Evolutionary conservation across 2,113 vertebrate genomes (phyloP).

Genomic region (Silurus glanis): DNA sequence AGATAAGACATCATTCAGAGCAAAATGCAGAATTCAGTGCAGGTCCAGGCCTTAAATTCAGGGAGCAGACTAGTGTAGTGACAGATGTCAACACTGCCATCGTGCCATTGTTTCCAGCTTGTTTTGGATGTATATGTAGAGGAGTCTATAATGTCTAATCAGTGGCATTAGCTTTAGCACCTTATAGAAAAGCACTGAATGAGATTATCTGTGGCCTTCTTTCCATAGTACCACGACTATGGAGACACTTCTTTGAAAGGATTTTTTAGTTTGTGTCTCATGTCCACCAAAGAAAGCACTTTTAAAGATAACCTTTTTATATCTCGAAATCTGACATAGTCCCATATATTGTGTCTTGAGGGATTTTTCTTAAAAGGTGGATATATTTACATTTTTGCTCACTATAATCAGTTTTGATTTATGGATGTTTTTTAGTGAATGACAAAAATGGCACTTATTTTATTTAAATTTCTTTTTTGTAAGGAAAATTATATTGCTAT

Average conservation of each 20-base stretch:
- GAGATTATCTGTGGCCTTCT: constrained; percentile 58
- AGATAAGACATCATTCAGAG: neutral
- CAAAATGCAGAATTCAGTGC: constrained; percentile 19
- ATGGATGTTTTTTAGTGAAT: constrained; percentile 36
- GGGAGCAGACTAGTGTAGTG: constrained; percentile 36
- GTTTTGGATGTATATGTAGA: constrained; percentile 61
- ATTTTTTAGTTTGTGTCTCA: constrained; percentile 14
- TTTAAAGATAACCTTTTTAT: constrained; percentile 25
- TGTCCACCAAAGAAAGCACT: constrained; percentile 46
- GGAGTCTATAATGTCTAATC: constrained; percentile 49
- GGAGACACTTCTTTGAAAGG: constrained; percentile 9
- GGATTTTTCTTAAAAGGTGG: constrained; percentile 31
- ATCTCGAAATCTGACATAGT: constrained; percentile 29
- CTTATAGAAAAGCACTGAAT: constrained; percentile 62
- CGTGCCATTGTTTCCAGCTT: constrained; percentile 50
- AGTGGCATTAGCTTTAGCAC: constrained; percentile 65
- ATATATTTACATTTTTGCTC: neutral
- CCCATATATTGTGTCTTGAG: constrained; percentile 40
- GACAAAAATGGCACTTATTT: constrained; percentile 40
- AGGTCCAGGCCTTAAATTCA: constrained; percentile 41
- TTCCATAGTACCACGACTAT: constrained; percentile 3
- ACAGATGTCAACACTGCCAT: constrained; percentile 32
- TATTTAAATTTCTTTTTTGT: neutral
- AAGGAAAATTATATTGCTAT: neutral
- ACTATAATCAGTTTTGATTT: constrained; percentile 6